These are phyloP conservation scores for Lucilia sericata DNA, from an alignment of 1,140 invertebrate species.

Conservation along the genomic window DNA sequence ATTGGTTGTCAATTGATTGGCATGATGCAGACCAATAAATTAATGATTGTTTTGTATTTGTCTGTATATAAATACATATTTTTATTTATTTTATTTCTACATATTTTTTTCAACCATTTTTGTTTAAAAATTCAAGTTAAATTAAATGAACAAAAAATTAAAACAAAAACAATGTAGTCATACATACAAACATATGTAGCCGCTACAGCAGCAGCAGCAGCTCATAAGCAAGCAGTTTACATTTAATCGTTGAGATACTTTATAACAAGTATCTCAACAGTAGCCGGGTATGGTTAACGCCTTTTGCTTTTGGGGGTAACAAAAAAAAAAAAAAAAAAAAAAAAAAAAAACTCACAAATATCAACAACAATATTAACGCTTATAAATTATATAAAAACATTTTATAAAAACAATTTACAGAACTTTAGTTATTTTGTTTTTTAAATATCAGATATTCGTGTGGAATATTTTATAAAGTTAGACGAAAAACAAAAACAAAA, in stretches of 20 bases:
- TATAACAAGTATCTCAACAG: conserved; percentile 26
- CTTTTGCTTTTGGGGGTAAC: conserved; percentile 31
- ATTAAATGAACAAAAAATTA: neutral
- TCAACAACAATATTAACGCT: no score
- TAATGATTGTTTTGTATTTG: conserved; percentile 45
- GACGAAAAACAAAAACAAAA: neutral
- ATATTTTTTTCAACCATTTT: conserved; percentile 5
- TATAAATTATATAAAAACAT: no score
- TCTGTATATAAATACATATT: neutral
- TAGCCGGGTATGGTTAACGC: conserved; percentile 38
- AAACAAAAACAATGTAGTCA: neutral
- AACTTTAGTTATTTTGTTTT: no score
- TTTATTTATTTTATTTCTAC: neutral
- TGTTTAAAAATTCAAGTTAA: neutral
- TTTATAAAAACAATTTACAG: no score
- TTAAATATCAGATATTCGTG: neutral
- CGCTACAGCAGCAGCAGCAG: neutral
- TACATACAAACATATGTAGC: neutral
- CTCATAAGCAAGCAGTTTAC: neutral
- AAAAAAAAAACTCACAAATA: neutral
- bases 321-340: neutral
- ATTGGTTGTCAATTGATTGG: conserved; percentile 65
- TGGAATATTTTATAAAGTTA: neutral
- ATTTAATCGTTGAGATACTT: neutral
- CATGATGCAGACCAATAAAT: conserved; percentile 66